These are phyloP conservation scores for Platycercus adscitus DNA, from an alignment of 2,113 vertebrate genomes.

Conservation along the genomic window DNA sequence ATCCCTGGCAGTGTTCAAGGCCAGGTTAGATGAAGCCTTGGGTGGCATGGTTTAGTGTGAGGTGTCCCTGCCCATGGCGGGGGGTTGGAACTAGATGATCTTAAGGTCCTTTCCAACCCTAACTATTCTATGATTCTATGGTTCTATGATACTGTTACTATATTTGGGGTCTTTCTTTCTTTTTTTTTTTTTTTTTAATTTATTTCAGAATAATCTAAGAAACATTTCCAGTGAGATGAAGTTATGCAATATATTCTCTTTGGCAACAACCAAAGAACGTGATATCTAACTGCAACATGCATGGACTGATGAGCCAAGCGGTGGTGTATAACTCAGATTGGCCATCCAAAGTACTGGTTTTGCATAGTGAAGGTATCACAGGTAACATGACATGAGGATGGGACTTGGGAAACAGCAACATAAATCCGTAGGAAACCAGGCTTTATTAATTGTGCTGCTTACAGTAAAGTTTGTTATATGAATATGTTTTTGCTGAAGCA, in stretches of 20 bases:
- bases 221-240: not conserved
- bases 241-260: not conserved
- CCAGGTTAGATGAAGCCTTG: too few relatives aligned
- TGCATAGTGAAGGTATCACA: rapidly evolving
- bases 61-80: too few relatives aligned
- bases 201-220: not conserved
- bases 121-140: too few relatives aligned
- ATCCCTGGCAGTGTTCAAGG: too few relatives aligned
- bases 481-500: not conserved
- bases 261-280: not conserved
- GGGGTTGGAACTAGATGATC: too few relatives aligned
- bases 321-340: not conserved
- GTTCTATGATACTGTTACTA: not conserved
- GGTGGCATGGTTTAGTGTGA: too few relatives aligned
- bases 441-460: not conserved
- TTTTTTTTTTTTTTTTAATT: not conserved
- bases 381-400: not conserved
- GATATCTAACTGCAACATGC: not conserved
- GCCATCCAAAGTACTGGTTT: not conserved
- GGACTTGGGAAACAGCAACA: not conserved
- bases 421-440: not conserved
- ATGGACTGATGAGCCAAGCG: not conserved
- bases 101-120: too few relatives aligned
- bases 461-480: not conserved
- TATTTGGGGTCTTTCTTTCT: not conserved